Conservation (phyloP, 2,113 vertebrate genomes). For the Misgurnus mizolepis region DNA sequence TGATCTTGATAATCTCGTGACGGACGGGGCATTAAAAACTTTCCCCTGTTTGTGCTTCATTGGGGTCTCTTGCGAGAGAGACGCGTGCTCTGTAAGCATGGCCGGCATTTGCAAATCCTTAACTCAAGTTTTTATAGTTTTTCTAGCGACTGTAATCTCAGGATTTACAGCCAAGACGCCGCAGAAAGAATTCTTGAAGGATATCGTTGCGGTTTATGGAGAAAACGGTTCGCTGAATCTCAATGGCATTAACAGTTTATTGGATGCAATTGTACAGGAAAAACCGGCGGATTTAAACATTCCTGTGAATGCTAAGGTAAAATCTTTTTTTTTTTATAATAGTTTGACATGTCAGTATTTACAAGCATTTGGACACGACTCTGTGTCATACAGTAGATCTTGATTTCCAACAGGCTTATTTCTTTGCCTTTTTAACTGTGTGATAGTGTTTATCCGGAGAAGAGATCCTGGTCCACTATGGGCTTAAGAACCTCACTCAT, state of each 20-base stretch:
- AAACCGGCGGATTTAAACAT: slow-evolving; percentile 5
- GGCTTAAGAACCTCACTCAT: slow-evolving; percentile 38
- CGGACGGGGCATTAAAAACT: neutral
- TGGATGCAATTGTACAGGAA: slow-evolving; percentile 10
- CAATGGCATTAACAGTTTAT: slow-evolving; percentile 39
- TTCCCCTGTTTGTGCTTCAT: neutral
- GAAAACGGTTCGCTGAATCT: slow-evolving; percentile 47
- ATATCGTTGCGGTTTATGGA: slow-evolving; percentile 47
- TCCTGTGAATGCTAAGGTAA: slow-evolving; percentile 45
- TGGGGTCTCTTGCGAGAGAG: neutral
- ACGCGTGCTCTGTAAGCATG: slow-evolving; percentile 32
- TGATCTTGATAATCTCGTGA: slow-evolving; percentile 10
- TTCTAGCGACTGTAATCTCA: slow-evolving; percentile 2
- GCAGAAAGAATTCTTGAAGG: slow-evolving; percentile 36
- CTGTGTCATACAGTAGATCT: too few relatives aligned
- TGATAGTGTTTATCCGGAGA: slow-evolving; percentile 39
- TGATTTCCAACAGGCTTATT: neutral
- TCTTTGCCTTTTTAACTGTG: neutral
- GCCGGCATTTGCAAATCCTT: neutral
- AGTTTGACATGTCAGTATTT: too few relatives aligned
- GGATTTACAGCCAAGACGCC: slow-evolving; percentile 14
- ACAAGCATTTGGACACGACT: neutral
- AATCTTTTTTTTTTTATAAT: neutral
- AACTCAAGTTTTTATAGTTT: neutral
- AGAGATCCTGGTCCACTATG: slow-evolving; percentile 41